Base-by-base conservation (phyloP, 2,888 invertebrate genomes). In the Plemyria rubiginata region DNA sequence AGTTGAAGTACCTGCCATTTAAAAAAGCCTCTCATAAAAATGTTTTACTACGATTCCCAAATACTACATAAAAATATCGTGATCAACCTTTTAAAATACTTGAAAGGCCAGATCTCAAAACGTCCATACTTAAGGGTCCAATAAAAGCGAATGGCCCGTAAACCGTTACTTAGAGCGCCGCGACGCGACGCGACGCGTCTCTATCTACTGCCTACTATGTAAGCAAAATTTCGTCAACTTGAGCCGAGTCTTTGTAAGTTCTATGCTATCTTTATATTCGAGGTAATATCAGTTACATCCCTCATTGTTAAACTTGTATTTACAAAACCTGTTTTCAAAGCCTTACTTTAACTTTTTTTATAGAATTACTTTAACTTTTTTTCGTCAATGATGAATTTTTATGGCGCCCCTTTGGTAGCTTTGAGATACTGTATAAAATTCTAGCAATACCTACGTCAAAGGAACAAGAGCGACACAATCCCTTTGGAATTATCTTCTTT, bases 101-200 rank as follows among this genome's bases (percentile, higher is more conserved):
- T 41, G 29, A 59, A 55, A 59, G 55, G 48, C 41, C 49, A 55
- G 58, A 54, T 12, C 51, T 57, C 56, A 57, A 48, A 45, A 41
- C 48, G 8, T 32, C n/a, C 40, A 51, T 46, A 36, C 54, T 53
- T 40, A 56, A 43, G 38, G 46, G 29, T 4, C 38, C 66, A 69
- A 59, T 69, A 66, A 67, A 67, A 65, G 51, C 54, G 57, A 68
- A 70, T 65, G 66, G 64, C 45, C 50, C 66, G 59, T 70, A 70
- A 70, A 68, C 55, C 52, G 57, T 29, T 59, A 55, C 66, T 62
- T 65, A 59, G 65, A 45, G 45, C 16, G 45, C 15, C 15, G 58
- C n/a, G n/a, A n/a, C n/a, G n/a, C 22, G 22, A 22, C 22, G 3
- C 66, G 69, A 65, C 69, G 66, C 70, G 62, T 62, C 68, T 64